Conservation (phyloP, 2,797 vertebrate species). For the Tragelaphus eurycerus region DNA sequence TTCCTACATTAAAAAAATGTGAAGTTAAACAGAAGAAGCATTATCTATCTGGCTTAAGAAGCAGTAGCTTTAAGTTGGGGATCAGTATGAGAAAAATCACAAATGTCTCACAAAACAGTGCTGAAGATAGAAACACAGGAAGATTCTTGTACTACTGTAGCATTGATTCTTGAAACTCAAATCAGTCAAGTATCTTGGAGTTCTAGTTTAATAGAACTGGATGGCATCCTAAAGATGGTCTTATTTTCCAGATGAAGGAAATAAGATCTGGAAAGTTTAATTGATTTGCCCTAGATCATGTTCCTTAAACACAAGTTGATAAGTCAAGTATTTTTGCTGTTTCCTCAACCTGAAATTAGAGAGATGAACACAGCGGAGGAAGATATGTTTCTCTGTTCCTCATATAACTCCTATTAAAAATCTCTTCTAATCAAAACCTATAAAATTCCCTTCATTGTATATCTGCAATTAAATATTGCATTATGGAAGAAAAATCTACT, state of each 20-base stretch:
- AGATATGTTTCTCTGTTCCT: not conserved
- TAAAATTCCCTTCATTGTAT: not conserved
- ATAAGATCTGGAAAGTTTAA: not conserved
- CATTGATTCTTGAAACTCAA: not conserved
- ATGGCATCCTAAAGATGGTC: not conserved
- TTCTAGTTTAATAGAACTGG: not conserved
- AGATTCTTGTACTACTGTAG: not conserved
- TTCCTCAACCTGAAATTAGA: not conserved
- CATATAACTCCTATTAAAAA: not conserved
- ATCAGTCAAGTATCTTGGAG: not conserved
- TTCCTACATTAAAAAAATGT: not conserved
- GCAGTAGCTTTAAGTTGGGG: not conserved
- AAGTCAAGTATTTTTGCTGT: not conserved
- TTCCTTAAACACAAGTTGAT: not conserved
- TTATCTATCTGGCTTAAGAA: not conserved
- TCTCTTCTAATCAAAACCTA: not conserved
- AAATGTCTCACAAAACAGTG: not conserved
- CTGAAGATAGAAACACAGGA: not conserved
- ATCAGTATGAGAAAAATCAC: not conserved
- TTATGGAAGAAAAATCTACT: not conserved
- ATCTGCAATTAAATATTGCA: not conserved
- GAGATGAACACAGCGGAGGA: not conserved
- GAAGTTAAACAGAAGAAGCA: not conserved
- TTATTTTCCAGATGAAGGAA: not conserved
- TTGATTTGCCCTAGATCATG: not conserved